phyloP scores from a whole-genome alignment of 2,113 vertebrate species.

The Bucco capensis region DNA sequence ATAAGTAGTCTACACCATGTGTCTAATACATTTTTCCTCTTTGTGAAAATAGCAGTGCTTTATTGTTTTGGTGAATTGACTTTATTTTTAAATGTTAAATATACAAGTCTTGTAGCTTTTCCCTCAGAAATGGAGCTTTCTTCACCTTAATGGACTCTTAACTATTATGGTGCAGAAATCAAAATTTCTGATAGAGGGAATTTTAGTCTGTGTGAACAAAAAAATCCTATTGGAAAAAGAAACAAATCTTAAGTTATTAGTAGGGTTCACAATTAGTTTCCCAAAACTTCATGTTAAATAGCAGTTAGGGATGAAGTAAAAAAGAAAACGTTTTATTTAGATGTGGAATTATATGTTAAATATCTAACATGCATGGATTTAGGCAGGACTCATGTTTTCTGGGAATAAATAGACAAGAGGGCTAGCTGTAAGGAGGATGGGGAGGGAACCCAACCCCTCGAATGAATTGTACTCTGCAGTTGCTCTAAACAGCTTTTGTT shows the following conservation, averaged over 20 bases:
- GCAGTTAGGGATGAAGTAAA: background rate
- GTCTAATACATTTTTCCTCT: background rate
- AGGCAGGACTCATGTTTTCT: background rate
- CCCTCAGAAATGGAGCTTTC: background rate
- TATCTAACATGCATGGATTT: background rate
- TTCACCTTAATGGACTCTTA: background rate
- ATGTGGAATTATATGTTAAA: background rate
- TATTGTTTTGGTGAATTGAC: background rate
- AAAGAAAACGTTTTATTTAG: background rate
- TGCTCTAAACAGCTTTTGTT: background rate
- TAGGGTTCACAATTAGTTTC: background rate
- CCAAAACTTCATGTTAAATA: background rate
- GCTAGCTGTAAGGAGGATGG: background rate
- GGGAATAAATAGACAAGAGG: background rate
- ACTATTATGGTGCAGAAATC: background rate
- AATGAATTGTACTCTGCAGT: background rate
- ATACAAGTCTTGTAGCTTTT: background rate
- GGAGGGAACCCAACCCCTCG: accelerated
- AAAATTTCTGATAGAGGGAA: background rate
- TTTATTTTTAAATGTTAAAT: background rate
- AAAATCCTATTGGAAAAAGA: background rate
- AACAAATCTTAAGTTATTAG: background rate
- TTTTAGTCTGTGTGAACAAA: background rate
- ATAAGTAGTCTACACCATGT: background rate
- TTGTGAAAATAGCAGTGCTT: background rate